These are phyloP conservation scores for Chaetodon trifascialis DNA, from an alignment of 2,113 vertebrate genomes.

Conservation along the genomic window DNA sequence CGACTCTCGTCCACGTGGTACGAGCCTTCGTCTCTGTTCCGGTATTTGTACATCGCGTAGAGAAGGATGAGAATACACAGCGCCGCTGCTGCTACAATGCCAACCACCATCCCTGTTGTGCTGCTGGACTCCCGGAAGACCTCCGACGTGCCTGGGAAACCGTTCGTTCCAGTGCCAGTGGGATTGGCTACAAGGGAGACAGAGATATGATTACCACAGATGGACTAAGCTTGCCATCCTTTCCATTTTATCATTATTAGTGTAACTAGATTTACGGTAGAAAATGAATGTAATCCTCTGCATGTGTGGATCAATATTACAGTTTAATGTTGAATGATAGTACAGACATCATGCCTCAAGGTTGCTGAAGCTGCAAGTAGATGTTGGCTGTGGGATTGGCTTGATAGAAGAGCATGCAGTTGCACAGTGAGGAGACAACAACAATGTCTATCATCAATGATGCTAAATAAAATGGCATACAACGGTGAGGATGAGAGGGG, in stretches of 20 bases:
- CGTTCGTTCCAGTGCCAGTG: slow-evolving; percentile 89
- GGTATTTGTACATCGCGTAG: slow-evolving; percentile 99
- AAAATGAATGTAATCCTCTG: slow-evolving; percentile 18
- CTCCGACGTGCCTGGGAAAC: slow-evolving; percentile 90
- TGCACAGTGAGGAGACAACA: slow-evolving; percentile 20
- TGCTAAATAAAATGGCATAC: background rate
- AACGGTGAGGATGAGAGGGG: background rate
- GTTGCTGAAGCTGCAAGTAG: slow-evolving; percentile 16
- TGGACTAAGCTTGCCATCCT: background rate
- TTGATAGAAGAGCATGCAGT: slow-evolving; percentile 14
- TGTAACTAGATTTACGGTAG: slow-evolving; percentile 9
- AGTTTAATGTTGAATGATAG: slow-evolving; percentile 23
- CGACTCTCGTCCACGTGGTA: slow-evolving; percentile 99
- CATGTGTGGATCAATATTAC: slow-evolving; percentile 42
- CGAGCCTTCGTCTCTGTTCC: slow-evolving; percentile 97
- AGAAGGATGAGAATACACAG: slow-evolving; percentile 99
- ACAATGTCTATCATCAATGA: slow-evolving; percentile 14
- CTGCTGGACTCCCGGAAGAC: slow-evolving; percentile 97
- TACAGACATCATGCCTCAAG: slow-evolving; percentile 8
- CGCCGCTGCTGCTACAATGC: slow-evolving; percentile 95
- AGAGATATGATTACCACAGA: slow-evolving; percentile 65
- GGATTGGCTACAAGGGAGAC: slow-evolving; percentile 89
- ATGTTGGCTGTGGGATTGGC: slow-evolving; percentile 22
- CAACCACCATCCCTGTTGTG: slow-evolving; percentile 98
- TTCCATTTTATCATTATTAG: slow-evolving; percentile 9